Conservation (phyloP, 2,888 invertebrate genomes). For the Tetranychus truncatus region DNA sequence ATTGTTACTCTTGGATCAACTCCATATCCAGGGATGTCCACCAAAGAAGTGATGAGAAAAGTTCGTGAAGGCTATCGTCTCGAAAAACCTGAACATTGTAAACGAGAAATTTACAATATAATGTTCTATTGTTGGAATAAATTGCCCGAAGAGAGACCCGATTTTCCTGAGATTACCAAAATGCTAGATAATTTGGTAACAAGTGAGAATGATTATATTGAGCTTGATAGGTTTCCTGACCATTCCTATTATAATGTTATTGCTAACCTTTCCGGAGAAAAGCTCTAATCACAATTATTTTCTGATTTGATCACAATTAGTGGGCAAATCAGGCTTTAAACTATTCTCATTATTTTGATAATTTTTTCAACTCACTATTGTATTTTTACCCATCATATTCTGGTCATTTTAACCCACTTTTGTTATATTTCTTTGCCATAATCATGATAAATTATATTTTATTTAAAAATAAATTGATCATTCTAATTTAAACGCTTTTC, state of each 20-base stretch:
- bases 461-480: neutral
- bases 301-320: neutral
- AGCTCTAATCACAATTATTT: slow-evolving; percentile 22
- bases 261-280: slow-evolving; percentile 26
- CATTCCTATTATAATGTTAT: slow-evolving; percentile 50
- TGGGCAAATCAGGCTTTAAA: neutral
- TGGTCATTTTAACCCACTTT: neutral
- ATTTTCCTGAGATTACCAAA: slow-evolving; percentile 60
- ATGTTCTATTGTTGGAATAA: slow-evolving; percentile 93
- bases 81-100: slow-evolving; percentile 81
- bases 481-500: too few species aligned
- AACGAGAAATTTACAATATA: slow-evolving; percentile 66
- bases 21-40: slow-evolving; percentile 79
- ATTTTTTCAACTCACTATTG: neutral
- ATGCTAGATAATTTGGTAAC: slow-evolving; percentile 64
- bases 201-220: slow-evolving; percentile 80
- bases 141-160: slow-evolving; percentile 57
- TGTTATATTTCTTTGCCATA: neutral
- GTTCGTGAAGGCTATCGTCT: slow-evolving; percentile 71
- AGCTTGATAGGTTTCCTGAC: slow-evolving; percentile 73
- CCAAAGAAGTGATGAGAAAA: slow-evolving; percentile 70
- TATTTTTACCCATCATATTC: neutral
- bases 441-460: neutral
- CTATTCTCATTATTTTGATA: neutral
- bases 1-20: slow-evolving; percentile 80